Conservation (phyloP, 2,888 invertebrate species). For the Drosophila meridiana region DNA sequence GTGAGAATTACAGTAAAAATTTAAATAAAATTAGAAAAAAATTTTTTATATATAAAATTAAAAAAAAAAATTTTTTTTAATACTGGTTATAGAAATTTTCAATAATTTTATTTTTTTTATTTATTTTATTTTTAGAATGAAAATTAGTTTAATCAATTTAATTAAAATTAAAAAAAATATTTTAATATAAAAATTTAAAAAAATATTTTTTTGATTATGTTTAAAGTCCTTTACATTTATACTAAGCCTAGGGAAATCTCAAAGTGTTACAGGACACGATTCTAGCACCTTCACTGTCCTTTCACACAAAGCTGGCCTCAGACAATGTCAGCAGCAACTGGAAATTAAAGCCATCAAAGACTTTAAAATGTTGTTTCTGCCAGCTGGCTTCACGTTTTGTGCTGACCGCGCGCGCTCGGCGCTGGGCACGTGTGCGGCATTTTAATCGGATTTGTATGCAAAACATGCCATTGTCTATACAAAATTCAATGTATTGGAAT, state of each 20-base stretch:
- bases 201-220: too few relatives aligned
- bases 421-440: slow-evolving; percentile 44
- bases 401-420: slow-evolving; percentile 9
- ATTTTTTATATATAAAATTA: too few relatives aligned
- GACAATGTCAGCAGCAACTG: background rate
- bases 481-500: slow-evolving; percentile 77
- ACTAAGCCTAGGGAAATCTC: background rate
- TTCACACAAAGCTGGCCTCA: background rate
- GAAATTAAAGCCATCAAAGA: slow-evolving; percentile 30
- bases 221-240: too few relatives aligned
- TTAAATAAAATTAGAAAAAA: too few relatives aligned
- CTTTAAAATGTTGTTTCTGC: slow-evolving; percentile 39
- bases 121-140: too few relatives aligned
- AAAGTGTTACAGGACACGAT: background rate
- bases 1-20: too few relatives aligned
- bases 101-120: too few relatives aligned
- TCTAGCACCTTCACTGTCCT: background rate
- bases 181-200: too few relatives aligned
- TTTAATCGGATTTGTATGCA: slow-evolving; percentile 70
- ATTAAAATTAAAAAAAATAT: too few relatives aligned
- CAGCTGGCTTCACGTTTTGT: slow-evolving; percentile 30
- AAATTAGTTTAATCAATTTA: too few relatives aligned
- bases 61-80: too few relatives aligned
- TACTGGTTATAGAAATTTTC: too few relatives aligned
- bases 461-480: slow-evolving; percentile 70